A percentile compares a stretch with the other conserved stretches of the same genome.
These are phyloP conservation scores for Ceratina japonica DNA, from an alignment of 1,140 invertebrate genomes.

Conservation along the genomic window DNA sequence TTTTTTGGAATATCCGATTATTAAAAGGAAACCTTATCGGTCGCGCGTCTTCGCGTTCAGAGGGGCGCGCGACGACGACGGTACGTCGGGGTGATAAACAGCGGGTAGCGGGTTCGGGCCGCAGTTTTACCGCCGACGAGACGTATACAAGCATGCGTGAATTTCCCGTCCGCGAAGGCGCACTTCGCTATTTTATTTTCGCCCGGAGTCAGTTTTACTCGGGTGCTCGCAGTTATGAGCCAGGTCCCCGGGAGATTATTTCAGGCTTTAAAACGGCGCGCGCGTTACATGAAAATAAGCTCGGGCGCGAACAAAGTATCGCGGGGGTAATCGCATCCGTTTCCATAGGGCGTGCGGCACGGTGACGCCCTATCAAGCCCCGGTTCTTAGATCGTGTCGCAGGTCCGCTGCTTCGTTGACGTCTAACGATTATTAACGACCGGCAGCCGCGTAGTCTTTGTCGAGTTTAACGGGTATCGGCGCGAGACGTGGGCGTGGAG, in stretches of 20 bases:
- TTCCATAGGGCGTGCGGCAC: conserved; percentile 10
- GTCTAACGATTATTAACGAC: conserved; percentile 66
- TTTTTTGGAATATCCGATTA: conserved; percentile 39
- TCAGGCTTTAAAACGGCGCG: neutral
- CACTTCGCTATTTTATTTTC: conserved; percentile 9
- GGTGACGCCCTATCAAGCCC: conserved; percentile 17
- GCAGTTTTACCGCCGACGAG: conserved; percentile 3
- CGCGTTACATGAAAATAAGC: conserved; percentile 5
- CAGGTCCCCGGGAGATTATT: neutral
- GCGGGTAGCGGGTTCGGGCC: neutral
- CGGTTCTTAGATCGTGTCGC: conserved; percentile 35
- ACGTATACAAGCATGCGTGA: neutral
- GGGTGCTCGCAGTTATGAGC: neutral
- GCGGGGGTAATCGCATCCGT: conserved; percentile 30
- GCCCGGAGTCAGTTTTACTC: neutral
- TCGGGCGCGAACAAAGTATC: conserved; percentile 6
- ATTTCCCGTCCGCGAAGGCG: conserved; percentile 13
- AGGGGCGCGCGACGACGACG: conserved; percentile 54
- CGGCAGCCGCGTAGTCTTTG: conserved; percentile 15
- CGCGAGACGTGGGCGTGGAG: neutral
- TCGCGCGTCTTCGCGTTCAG: conserved; percentile 52
- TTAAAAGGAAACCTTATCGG: conserved; percentile 67
- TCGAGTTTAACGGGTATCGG: conserved; percentile 12
- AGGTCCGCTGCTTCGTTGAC: conserved; percentile 57
- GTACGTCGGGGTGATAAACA: conserved; percentile 62